Conservation (phyloP, 92 coral and sea anemone species). For the Bergia puertoricense region DNA sequence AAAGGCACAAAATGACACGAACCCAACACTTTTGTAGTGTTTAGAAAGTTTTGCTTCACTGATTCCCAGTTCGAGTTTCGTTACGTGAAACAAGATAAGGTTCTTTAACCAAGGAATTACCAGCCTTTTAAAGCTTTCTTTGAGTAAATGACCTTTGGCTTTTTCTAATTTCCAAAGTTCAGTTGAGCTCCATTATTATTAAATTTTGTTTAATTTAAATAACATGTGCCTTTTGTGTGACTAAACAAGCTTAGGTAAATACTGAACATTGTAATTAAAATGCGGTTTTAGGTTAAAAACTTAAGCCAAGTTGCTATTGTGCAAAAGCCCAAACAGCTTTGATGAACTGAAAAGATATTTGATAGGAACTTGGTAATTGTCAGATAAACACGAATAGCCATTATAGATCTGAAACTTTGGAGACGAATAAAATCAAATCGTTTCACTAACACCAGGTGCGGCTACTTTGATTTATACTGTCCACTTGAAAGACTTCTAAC, state of each 20-base stretch:
- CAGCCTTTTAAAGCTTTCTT: not conserved
- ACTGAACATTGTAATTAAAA: not conserved
- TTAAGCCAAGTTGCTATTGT: not conserved
- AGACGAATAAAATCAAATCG: not conserved
- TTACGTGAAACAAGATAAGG: not conserved
- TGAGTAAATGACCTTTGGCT: not conserved
- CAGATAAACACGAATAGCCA: not conserved
- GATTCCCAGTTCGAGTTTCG: not conserved
- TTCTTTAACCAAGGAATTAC: not conserved
- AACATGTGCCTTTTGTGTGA: slow-evolving; percentile 4
- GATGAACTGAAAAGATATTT: not conserved
- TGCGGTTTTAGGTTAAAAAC: not conserved
- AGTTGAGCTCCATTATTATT: not conserved
- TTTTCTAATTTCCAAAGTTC: not conserved
- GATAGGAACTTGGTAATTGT: not conserved
- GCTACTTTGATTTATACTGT: not conserved
- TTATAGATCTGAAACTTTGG: not conserved
- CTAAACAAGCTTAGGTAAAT: not conserved
- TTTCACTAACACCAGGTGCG: not conserved
- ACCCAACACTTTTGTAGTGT: not conserved
- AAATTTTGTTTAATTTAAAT: not conserved
- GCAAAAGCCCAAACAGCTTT: not conserved
- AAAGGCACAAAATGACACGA: not conserved
- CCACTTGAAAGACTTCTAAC: not conserved
- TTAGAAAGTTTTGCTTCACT: slow-evolving; percentile 20